Percentiles rank a stretch among this genome's conserved stretches.
Conservation (phyloP, 2,113 vertebrate species). For the Paedocypris sp. region DNA sequence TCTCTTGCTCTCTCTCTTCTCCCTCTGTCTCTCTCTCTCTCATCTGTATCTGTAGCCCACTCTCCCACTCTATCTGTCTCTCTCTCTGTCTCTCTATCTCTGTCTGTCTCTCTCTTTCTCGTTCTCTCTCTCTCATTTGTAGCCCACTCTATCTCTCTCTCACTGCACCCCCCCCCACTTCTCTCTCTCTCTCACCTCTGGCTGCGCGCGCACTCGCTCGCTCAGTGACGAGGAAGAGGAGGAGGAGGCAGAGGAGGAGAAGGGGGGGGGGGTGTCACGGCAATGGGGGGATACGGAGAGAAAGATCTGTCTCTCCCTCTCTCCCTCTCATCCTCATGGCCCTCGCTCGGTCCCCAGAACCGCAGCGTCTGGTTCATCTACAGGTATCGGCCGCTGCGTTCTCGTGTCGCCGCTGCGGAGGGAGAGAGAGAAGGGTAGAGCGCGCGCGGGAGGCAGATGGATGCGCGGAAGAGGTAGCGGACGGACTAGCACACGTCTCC, state of each 20-base stretch:
- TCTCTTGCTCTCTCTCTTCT: slow-evolving; percentile 22
- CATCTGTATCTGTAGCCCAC: slow-evolving; percentile 15
- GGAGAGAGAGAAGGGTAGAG: slow-evolving; percentile 53
- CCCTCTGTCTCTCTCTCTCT: slow-evolving; percentile 24
- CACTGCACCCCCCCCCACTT: slow-evolving; percentile 16
- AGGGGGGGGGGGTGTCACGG: slow-evolving; percentile 59
- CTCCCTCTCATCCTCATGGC: slow-evolving; percentile 78
- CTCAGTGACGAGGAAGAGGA: slow-evolving; percentile 37
- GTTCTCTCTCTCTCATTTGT: slow-evolving; percentile 17
- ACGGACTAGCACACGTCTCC: too few relatives aligned
- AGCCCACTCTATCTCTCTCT: too few relatives aligned
- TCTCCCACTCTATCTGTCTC: slow-evolving; percentile 16
- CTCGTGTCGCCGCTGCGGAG: slow-evolving; percentile 64
- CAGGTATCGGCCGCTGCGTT: slow-evolving; percentile 74
- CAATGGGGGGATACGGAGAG: slow-evolving; percentile 67
- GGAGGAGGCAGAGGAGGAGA: slow-evolving; percentile 49
- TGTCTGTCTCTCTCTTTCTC: slow-evolving; percentile 20
- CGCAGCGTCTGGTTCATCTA: slow-evolving; percentile 94
- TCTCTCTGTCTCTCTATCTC: too few relatives aligned
- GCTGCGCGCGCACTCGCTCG: slow-evolving; percentile 1
- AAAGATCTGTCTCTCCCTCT: slow-evolving; percentile 57
- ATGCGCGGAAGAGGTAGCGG: slow-evolving; percentile 58
- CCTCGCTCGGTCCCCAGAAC: slow-evolving; percentile 82
- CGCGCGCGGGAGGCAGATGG: slow-evolving; percentile 21
- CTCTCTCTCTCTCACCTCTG: slow-evolving; percentile 22